Evolutionary conservation across 64 coral and sea anemone genomes (phyloP).

Genomic region (Pocillopora verrucosa): DNA sequence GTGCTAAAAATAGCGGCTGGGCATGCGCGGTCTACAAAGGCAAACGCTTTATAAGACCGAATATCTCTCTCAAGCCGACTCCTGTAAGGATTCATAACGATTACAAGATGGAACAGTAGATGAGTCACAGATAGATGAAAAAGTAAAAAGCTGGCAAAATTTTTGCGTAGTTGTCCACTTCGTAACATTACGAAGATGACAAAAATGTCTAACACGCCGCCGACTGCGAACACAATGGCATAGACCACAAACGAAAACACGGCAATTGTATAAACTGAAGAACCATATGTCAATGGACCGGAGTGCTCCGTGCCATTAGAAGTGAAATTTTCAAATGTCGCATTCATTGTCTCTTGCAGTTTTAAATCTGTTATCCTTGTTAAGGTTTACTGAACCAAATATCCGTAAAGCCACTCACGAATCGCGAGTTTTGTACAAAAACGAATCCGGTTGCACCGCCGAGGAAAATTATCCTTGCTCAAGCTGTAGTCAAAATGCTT

Average conservation of each 20-base stretch:
- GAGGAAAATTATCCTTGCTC: too few species aligned
- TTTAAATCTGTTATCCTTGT: too few species aligned
- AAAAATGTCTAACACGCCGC: not conserved
- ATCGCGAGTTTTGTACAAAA: too few species aligned
- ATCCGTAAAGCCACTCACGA: too few species aligned
- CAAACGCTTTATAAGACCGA: not conserved
- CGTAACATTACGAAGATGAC: constrained; percentile 3
- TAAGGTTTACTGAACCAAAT: too few species aligned
- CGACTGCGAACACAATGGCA: not conserved
- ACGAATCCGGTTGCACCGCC: too few species aligned
- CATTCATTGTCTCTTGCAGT: too few species aligned
- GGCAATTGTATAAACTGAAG: too few species aligned
- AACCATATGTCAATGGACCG: too few species aligned
- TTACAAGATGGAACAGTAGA: not conserved
- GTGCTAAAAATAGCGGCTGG: constrained; percentile 9
- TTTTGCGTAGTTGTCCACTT: not conserved
- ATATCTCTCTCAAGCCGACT: not conserved
- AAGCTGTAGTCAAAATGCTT: too few species aligned
- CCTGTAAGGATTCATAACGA: not conserved
- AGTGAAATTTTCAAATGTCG: too few species aligned
- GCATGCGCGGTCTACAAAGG: not conserved
- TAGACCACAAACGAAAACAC: not conserved
- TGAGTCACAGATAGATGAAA: not conserved
- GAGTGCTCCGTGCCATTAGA: too few species aligned
- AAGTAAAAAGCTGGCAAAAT: not conserved